A percentile compares a stretch with the other conserved stretches of the same genome.
phyloP scores from a whole-genome alignment of 2,797 vertebrate species.

The Halcyon badia region DNA sequence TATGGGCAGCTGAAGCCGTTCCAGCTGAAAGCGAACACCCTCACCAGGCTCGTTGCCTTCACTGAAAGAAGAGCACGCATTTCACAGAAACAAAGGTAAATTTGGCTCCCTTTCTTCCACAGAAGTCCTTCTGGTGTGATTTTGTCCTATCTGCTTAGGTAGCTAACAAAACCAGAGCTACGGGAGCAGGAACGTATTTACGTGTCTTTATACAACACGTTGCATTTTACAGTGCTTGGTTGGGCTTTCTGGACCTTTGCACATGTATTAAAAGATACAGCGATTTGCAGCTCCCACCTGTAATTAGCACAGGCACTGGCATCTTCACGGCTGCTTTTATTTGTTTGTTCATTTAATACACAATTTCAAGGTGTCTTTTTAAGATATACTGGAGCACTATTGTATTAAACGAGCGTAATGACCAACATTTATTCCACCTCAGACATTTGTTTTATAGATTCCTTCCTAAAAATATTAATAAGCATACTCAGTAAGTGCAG shows the following conservation, averaged over 20 bases:
- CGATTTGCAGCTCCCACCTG: neutral
- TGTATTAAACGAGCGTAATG: neutral
- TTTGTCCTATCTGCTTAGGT: neutral
- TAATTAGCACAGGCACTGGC: neutral
- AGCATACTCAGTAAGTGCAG: neutral
- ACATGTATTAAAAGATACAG: neutral
- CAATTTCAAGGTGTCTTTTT: no score
- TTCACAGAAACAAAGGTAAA: slow-evolving; percentile 17
- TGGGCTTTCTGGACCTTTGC: neutral
- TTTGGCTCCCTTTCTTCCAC: neutral
- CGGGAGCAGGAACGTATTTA: neutral
- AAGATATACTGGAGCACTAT: neutral
- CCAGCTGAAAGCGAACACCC: slow-evolving; percentile 17
- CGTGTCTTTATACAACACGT: neutral
- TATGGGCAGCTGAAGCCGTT: neutral
- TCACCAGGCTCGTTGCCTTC: neutral
- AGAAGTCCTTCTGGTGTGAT: neutral
- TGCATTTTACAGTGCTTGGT: neutral
- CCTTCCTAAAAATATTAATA: neutral
- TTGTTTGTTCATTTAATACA: neutral
- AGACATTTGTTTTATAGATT: neutral
- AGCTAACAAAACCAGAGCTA: neutral
- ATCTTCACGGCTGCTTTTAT: neutral
- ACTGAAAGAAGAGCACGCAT: neutral
- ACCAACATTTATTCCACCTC: neutral